These are phyloP conservation scores for Acrocyrtus sp. DNA, from an alignment of 2,888 invertebrate species.

Conservation along the genomic window DNA sequence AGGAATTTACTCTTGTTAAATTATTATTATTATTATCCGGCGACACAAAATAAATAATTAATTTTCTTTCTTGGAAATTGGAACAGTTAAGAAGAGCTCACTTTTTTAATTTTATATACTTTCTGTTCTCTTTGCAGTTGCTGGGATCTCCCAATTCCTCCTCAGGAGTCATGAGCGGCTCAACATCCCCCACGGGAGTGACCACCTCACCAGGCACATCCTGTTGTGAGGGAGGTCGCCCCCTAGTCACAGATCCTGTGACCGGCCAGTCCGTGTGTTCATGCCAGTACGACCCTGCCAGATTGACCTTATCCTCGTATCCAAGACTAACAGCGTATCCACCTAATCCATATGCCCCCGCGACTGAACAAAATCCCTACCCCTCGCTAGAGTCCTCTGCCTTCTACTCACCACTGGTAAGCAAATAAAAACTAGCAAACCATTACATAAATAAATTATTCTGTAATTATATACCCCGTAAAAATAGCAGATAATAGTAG, in stretches of 20 bases:
- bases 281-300: slow-evolving; percentile 91
- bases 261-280: slow-evolving; percentile 94
- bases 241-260: slow-evolving; percentile 91
- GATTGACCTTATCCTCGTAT: slow-evolving; percentile 84
- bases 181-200: slow-evolving; percentile 64
- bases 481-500: too few relatives aligned
- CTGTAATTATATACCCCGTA: too few relatives aligned
- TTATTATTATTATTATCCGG: too few relatives aligned
- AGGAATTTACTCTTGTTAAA: too few relatives aligned
- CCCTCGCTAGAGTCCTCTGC: slow-evolving; percentile 95
- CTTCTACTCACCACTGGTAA: slow-evolving; percentile 94
- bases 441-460: too few relatives aligned
- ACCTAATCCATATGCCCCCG: slow-evolving; percentile 76
- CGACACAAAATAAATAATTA: too few relatives aligned
- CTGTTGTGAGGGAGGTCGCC: slow-evolving; percentile 91
- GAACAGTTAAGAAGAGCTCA: too few relatives aligned
- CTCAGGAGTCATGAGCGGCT: slow-evolving; percentile 63
- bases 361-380: slow-evolving; percentile 93
- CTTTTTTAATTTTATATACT: not conserved
- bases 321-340: slow-evolving; percentile 80
- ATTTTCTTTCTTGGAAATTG: too few relatives aligned
- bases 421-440: slow-evolving; percentile 67
- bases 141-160: slow-evolving; percentile 62
- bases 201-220: slow-evolving; percentile 65
- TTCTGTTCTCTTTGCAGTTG: slow-evolving; percentile 35